Conservation (phyloP, 2,113 vertebrate species). For the Salvelinus fontinalis region DNA sequence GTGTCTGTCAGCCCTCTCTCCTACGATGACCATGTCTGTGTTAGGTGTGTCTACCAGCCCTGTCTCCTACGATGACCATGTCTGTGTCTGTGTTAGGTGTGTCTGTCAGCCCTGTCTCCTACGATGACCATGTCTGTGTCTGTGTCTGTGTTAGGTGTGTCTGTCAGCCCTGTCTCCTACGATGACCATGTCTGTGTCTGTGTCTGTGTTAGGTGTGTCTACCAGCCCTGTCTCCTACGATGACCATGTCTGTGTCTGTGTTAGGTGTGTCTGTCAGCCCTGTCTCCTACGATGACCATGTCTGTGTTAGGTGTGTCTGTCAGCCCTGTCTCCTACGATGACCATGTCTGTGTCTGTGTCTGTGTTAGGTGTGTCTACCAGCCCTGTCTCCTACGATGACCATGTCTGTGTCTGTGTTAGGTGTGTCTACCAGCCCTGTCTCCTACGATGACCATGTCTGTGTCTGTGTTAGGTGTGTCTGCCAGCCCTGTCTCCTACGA, state of each 20-base stretch:
- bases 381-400: conserved; percentile 98
- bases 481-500: conserved; percentile 95
- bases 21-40: conserved; percentile 87
- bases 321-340: conserved; percentile 97
- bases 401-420: conserved; percentile 72
- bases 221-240: conserved; percentile 95
- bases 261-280: conserved; percentile 89
- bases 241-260: conserved; percentile 79
- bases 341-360: conserved; percentile 33
- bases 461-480: conserved; percentile 77
- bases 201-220: conserved; percentile 77
- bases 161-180: conserved; percentile 96
- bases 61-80: conserved; percentile 94
- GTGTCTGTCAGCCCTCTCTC: conserved; percentile 90
- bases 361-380: conserved; percentile 83
- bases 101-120: conserved; percentile 93
- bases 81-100: conserved; percentile 67
- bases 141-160: conserved; percentile 78
- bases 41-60: conserved; percentile 89
- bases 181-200: conserved; percentile 82
- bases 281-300: conserved; percentile 94
- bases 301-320: conserved; percentile 80
- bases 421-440: conserved; percentile 91
- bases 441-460: conserved; percentile 91
- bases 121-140: conserved; percentile 94